Base-by-base conservation (phyloP, 2,888 invertebrate genomes). In the Aphelenchoides bicaudatus region DNA sequence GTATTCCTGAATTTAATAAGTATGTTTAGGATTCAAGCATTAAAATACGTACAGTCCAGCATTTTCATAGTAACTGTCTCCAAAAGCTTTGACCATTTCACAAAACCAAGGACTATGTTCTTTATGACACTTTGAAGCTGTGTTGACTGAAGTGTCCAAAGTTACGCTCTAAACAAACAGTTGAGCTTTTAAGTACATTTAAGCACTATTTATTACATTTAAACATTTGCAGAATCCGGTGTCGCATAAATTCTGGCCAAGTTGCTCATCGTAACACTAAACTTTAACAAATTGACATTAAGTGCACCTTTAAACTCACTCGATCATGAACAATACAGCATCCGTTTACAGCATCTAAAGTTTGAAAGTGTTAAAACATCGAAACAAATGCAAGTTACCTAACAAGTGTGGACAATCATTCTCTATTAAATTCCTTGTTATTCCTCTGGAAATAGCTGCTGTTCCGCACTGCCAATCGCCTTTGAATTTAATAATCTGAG, bases 71-170 rank as follows among this genome's bases (percentile, higher is more conserved):
- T 43, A 43, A 19, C 16, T 19, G 23, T 43, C 43, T 6, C 43
- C 43, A 25, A 43, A 43, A 6, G 43, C n/a, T 21, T 43, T 43
- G 23, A 43, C 43, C 43, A 43, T 43, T n/a, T 48, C 49, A 16
- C 49, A 48, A 16, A 48, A 48, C 49, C 49, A 48, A 3, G 16
- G 49, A 5, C 49, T 37, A 6, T 48, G 49, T 5, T 48, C 31
- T n/a, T 34, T n/a, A 19, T 48, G 49, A 48, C 31, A 48, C 16
- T 34, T 34, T 25, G 6, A 28, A 25, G 10, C 39, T 49, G 48
- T 19, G 23, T 43, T 43, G 16, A 25, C 16, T 10, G 25, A 21
- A 8, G 43, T 19, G 25, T 43, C 43, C 43, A 43, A 43, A 6
- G 43, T 43, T 6, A 43, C 43, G 10, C 43, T 43, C 43, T 43